Evolutionary conservation across 2,113 vertebrate species (phyloP), one percentile per base, ranked within the genome.

Genomic region (Pomatorhinus ruficollis): DNA sequence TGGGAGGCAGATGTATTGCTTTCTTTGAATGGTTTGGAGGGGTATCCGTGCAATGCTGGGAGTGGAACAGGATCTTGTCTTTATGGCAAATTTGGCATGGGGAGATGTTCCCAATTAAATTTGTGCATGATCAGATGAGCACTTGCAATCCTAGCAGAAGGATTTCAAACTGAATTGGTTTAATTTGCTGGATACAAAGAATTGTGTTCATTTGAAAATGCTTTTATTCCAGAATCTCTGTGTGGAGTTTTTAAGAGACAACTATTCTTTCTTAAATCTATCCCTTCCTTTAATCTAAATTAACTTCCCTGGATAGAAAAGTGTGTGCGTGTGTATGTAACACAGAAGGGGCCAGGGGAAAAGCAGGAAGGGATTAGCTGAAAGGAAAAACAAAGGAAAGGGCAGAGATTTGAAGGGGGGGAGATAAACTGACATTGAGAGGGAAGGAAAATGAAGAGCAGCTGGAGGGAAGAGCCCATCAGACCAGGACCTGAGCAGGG

Each of bases 281-380:
- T n/a, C 40, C 74, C 17, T 89, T 95, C 78, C 22, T 66, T 93
- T 94, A 93, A 91, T 79, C 74, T 89, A 93, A 91, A 95, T 94
- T 91, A 94, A 90, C 65, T 90, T 94, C 61, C 37, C 57, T 82
- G 61, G 57, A 53, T 33, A 93, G 70, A 89, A 93, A 78, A 87
- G 66, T 66, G 52, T 87, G 52, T 87, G 47, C 86, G 69, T 92
- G 47, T 95, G 15, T 79, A 37, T 79, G 65, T 53, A 71, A 77
- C 59, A 83, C 77, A 91, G 83, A 95, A 78, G 57, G 47, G 81
- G 83, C 84, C 53, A 6, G 21, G 72, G 64, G 61, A 95, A 94
- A 97, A 84, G 93, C 91, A 95, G 93, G 95, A 95, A 96, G 87
- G 87, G 91, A 93, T 95, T 97, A 96, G 57, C 18, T 84, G 89